Percentiles rank a stretch among this genome's conserved stretches.
Evolutionary conservation across 2,113 vertebrate species (phyloP).

Genomic region (Nestor notabilis): DNA sequence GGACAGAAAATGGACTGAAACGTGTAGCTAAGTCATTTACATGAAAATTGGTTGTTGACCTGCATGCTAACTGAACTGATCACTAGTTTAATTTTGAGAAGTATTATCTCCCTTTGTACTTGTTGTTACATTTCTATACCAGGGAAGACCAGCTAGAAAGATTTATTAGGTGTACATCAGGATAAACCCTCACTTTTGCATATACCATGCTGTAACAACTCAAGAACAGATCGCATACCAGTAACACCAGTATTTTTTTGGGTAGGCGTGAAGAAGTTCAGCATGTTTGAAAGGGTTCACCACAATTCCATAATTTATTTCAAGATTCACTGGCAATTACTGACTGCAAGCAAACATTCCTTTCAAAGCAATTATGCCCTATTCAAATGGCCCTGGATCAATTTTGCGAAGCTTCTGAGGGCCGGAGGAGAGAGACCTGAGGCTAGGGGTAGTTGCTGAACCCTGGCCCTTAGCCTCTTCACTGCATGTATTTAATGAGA

Average conservation of each 20-base stretch:
- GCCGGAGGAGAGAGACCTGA: not conserved
- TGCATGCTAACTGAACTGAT: constrained; percentile 35
- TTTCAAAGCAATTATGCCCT: not conserved
- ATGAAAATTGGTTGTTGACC: constrained; percentile 52
- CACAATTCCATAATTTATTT: not conserved
- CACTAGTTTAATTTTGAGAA: constrained; percentile 1
- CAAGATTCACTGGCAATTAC: not conserved
- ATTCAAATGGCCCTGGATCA: constrained; percentile 48
- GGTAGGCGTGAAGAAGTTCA: not conserved
- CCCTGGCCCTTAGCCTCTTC: not conserved
- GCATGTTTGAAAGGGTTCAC: not conserved
- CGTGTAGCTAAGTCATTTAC: constrained; percentile 31
- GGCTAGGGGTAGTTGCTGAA: not conserved
- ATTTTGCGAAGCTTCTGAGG: constrained; percentile 1
- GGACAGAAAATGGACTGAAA: not conserved
- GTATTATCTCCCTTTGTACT: constrained; percentile 25
- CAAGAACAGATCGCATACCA: not conserved
- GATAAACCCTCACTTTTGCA: constrained; percentile 5
- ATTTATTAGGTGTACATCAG: not conserved
- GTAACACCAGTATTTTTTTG: not conserved
- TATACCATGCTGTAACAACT: not conserved
- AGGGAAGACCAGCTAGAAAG: not conserved
- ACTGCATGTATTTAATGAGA: constrained; percentile 45
- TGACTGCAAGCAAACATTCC: not conserved
- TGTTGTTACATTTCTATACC: not conserved